Evolutionary conservation across 1,140 invertebrate species (phyloP), one percentile per base, ranked within the genome.

Genomic region (Drosophila pallidifrons): DNA sequence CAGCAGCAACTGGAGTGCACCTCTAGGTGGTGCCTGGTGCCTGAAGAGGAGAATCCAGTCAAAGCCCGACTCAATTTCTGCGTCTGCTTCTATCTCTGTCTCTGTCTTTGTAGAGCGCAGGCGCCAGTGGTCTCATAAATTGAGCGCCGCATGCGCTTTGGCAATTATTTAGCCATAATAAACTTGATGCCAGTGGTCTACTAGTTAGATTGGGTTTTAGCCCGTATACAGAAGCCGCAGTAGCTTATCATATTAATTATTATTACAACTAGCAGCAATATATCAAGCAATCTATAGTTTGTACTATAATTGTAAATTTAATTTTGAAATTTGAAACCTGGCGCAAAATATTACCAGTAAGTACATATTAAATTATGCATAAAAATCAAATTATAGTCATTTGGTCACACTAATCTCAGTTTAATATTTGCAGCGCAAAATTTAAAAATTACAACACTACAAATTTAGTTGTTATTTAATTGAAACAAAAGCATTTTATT

Each of bases 141-240:
- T 83, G 54, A 75, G 74, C 80, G 16, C 80, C 63, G 83, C 83
- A 82, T 88, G 82, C 69, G 58, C 77, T 54, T 55, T 70, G 66
- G 79, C 79, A 79, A 79, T 87, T 82, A 87, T 79, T 85, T 86
- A 47, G 55, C 61, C 52, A 55, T 65, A 77, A 74, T 82, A 79
- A 87, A 82, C 76, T 57, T 68, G 76, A 87, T 87, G 77, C 46
- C 51, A 66, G 78, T 66, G 57, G 47, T 65, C 61, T 77, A 79
- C 45, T 45, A 52, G 46, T 72, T 52, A 43, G 55, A 71, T 82
- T 60, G 58, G 45, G 32, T 57, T 38, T 65, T 25, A 11, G 47
- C 1, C 20, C 6, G 49, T 28, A 66, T 41, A 81, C 68, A 63
- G 77, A 72, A 80, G 67, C 59, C 43, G 35, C 68, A 49, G 67